phyloP scores from a whole-genome alignment of 2,888 invertebrate genomes.

The Drosophila subquinaria region DNA sequence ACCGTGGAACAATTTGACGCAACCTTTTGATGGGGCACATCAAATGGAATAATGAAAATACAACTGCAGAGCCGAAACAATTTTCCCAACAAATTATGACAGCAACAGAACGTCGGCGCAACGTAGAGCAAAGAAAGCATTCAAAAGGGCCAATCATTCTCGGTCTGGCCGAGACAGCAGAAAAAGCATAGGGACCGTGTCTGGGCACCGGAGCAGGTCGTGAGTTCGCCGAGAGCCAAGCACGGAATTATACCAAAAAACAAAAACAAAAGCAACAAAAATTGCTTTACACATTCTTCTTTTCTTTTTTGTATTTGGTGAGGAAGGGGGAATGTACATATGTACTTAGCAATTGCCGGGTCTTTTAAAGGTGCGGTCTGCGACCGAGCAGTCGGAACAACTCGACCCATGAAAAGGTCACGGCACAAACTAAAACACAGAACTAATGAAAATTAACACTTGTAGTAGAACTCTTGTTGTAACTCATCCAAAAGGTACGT shows the following conservation, averaged over 20 bases:
- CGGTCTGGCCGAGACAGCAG: slow-evolving; percentile 21
- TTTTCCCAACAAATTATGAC: slow-evolving; percentile 66
- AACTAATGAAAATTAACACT: slow-evolving; percentile 47
- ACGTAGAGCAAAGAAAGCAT: slow-evolving; percentile 52
- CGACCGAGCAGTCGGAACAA: not conserved
- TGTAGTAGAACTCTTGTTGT: slow-evolving; percentile 27
- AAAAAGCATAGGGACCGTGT: not conserved
- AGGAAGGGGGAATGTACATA: not conserved
- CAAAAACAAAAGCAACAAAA: slow-evolving; percentile 30
- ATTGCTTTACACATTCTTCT: slow-evolving; percentile 48
- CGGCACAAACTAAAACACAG: slow-evolving; percentile 18
- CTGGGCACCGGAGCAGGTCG: slow-evolving; percentile 42
- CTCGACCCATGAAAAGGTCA: slow-evolving; percentile 47
- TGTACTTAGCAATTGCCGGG: slow-evolving; percentile 34
- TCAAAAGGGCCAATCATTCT: slow-evolving; percentile 64
- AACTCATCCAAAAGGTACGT: not conserved
- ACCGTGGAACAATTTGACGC: slow-evolving; percentile 35
- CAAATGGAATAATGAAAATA: slow-evolving; percentile 50
- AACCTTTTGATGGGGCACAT: slow-evolving; percentile 34
- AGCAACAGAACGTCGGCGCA: slow-evolving; percentile 21
- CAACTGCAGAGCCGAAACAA: slow-evolving; percentile 59
- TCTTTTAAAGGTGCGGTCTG: slow-evolving; percentile 21
- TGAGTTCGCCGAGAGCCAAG: slow-evolving; percentile 54
- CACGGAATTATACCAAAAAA: slow-evolving; percentile 41
- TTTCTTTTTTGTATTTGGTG: not conserved